Evolutionary conservation across 2,113 vertebrate species (phyloP), one percentile per base, ranked within the genome.

Genomic region (Tupaia tana): DNA sequence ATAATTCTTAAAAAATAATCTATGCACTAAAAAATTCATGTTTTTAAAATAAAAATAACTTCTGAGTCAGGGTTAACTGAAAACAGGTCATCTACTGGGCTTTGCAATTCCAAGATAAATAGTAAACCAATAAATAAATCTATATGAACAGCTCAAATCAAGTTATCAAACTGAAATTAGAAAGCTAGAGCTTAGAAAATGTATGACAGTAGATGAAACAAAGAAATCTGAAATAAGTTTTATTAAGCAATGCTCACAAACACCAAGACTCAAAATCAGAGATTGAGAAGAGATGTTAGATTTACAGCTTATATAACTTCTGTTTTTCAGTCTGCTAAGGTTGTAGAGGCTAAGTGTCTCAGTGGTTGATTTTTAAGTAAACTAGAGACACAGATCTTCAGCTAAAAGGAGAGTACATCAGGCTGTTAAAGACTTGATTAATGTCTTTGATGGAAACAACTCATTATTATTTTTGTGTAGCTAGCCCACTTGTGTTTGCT

Each of bases 291-390:
- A 80, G 34, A 67, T 69, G 70, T 89, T 85, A 77, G 18, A 91
- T 64, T n/a, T 83, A 73, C 0, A 75, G 59, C 25, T 15, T 95
- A 9, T 82, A 73, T 83, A 71, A 18, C 12, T 59, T 79, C 34
- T 66, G 54, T 61, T 82, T 8, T 73, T 19, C 56, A 80, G 20
- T 77, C 14, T 24, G 12, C 18, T 56, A 69, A 85, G 14, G 52
- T 18, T 58, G n/a, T 54, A 80, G 58, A 71, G 6, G 73, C 9
- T 58, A 52, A 66, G 3, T 34, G 9, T 29, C 64, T 89, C 54
- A 78, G 34, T 20, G 4, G 18, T n/a, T 74, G 77, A 93, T 80
- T 94, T 88, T 94, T 84, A 82, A 94, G 27, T 92, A 74, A 66
- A 90, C 61, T 64, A 75, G 27, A 90, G 31, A 90, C 59, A 67